Conservation (phyloP, 2,797 vertebrate genomes). For the Simalia tracyae region DNA sequence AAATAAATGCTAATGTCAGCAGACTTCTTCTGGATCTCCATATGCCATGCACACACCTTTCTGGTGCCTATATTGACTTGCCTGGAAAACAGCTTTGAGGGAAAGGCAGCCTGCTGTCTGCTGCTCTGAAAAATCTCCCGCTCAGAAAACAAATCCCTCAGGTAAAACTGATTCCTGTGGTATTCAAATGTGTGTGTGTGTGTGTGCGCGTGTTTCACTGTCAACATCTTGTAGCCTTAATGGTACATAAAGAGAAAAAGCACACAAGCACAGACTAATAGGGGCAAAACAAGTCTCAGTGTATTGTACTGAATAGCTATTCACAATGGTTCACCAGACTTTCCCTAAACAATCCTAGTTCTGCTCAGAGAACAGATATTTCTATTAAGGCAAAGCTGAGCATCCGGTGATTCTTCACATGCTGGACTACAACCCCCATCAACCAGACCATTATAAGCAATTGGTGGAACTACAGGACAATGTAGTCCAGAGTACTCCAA, state of each 20-base stretch:
- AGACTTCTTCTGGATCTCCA: neutral
- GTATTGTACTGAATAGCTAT: neutral
- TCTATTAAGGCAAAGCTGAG: neutral
- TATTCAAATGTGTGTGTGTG: too few species aligned
- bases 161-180: neutral
- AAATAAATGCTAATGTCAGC: neutral
- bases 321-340: neutral
- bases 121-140: neutral
- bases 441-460: neutral
- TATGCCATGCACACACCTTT: neutral
- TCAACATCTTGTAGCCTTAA: neutral
- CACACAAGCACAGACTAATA: neutral
- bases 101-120: neutral
- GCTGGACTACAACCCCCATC: neutral
- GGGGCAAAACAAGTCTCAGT: neutral
- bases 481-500: neutral
- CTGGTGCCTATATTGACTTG: neutral
- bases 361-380: neutral
- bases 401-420: neutral
- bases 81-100: neutral
- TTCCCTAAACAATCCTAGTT: neutral
- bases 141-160: slow-evolving; percentile 4
- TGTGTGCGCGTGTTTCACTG: neutral
- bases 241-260: neutral
- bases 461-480: neutral